Evolutionary conservation across 2,888 invertebrate species (phyloP).

Genomic region (Notodonta dromedarius): DNA sequence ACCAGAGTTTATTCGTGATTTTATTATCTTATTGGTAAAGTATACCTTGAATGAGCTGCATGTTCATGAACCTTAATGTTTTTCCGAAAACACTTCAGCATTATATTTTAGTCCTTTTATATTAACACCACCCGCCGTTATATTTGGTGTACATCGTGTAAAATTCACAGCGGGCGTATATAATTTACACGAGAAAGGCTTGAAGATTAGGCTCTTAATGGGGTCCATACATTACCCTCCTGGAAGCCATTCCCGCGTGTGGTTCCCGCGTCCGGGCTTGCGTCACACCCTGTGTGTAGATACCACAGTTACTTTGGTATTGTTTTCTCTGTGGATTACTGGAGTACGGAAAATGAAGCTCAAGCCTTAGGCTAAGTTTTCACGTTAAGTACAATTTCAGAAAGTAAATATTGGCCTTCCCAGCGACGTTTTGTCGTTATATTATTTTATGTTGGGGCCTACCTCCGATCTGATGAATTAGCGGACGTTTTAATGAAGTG

Average conservation of each 20-base stretch:
- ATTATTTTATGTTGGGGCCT: too few relatives aligned
- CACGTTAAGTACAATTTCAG: too few relatives aligned
- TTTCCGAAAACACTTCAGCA: background rate
- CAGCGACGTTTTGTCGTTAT: too few relatives aligned
- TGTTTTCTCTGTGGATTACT: conserved; percentile 16
- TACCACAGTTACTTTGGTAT: conserved; percentile 19
- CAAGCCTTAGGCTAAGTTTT: background rate
- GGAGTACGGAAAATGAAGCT: background rate
- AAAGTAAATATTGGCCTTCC: too few relatives aligned
- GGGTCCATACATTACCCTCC: conserved; percentile 67
- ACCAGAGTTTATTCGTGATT: too few relatives aligned
- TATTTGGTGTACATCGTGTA: conserved; percentile 50
- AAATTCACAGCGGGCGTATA: conserved; percentile 54
- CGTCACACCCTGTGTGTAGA: conserved; percentile 28
- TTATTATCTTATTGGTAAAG: too few relatives aligned
- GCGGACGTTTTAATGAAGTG: too few relatives aligned
- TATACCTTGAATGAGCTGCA: too few relatives aligned
- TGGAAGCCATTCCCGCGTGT: conserved; percentile 35
- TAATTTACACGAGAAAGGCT: conserved; percentile 74
- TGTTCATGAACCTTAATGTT: too few relatives aligned
- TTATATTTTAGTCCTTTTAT: conserved; percentile 8
- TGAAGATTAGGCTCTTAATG: conserved; percentile 74
- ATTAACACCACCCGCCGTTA: conserved; percentile 50
- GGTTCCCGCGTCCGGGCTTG: conserved; percentile 24
- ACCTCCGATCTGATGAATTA: too few relatives aligned